A percentile compares a stretch with the other conserved stretches of the same genome.
phyloP scores from a whole-genome alignment of 2,113 vertebrate genomes.

The Saguinus imperator region DNA sequence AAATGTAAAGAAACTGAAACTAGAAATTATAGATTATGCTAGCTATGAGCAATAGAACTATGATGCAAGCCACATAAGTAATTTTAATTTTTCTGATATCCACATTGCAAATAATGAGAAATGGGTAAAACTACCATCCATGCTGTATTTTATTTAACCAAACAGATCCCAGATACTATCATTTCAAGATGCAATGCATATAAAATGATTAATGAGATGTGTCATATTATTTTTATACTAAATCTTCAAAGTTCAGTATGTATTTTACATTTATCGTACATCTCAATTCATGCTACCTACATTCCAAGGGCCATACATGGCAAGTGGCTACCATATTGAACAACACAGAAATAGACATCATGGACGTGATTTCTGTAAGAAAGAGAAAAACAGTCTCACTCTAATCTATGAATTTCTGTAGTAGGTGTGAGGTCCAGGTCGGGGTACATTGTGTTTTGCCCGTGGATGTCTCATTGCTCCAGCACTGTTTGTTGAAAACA shows the following conservation, averaged over 20 bases:
- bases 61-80: background rate
- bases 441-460: background rate
- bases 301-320: background rate
- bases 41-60: background rate
- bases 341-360: background rate
- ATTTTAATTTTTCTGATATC: background rate
- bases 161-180: background rate
- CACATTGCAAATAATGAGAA: background rate
- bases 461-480: background rate
- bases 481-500: background rate
- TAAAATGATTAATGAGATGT: background rate
- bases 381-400: background rate
- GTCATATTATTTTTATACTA: constrained; percentile 21
- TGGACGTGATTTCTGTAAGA: background rate
- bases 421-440: background rate
- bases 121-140: background rate
- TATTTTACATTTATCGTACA: background rate
- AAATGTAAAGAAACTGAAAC: background rate
- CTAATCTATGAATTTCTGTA: background rate
- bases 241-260: background rate
- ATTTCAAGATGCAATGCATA: background rate
- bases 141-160: background rate
- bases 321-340: background rate
- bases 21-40: background rate
- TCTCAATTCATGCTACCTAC: background rate